Evolutionary conservation across 2,888 invertebrate species (phyloP), one percentile per base, ranked within the genome.

Genomic region (Cerceris ruficornis): DNA sequence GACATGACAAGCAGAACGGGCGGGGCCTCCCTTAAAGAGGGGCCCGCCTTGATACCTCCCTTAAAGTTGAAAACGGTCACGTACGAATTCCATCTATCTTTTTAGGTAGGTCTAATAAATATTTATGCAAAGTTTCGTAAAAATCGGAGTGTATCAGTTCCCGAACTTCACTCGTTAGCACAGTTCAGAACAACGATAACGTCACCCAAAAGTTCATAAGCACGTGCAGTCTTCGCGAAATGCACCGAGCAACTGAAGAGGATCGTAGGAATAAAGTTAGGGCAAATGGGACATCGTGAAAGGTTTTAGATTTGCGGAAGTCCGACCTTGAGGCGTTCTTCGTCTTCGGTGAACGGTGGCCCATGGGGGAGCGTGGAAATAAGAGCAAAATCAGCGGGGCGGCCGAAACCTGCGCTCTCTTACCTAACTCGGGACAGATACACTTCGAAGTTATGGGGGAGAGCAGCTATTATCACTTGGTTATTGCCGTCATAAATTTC

Each of bases 381-480:
- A 85, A 89, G 90, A 88, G 89, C 89, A 90, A 83, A 85, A 78
- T 69, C 88, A 81, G 80, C 82, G 82, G 90, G 90, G 84, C 67
- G 84, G 28, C 61, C 66, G 71, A 79, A 90, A 91, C 88, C 90
- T 91, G 90, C 86, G 82, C 74, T 62, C 86, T 79, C 82, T 86
- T 87, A 82, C 85, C 86, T 85, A 86, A 85, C 84, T 80, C 49
- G 11, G 65, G 43, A 69, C 55, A 28, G 80, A 89, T 82, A 86
- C 82, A 84, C 28, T 28, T 28, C 28, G 28, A 80, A 72, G 77
- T 89, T 91, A 84, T 90, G 88, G 88, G 87, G 87, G 87, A 87
- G 86, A 68, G 84, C 62, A 86, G 80, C 90, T 88, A 91, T 91
- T 91, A 91, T 91, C 91, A 90, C 90, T 91, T 90, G 84, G 91